These are phyloP conservation scores for Martes martes DNA, from an alignment of 2,113 vertebrate genomes.

Conservation along the genomic window DNA sequence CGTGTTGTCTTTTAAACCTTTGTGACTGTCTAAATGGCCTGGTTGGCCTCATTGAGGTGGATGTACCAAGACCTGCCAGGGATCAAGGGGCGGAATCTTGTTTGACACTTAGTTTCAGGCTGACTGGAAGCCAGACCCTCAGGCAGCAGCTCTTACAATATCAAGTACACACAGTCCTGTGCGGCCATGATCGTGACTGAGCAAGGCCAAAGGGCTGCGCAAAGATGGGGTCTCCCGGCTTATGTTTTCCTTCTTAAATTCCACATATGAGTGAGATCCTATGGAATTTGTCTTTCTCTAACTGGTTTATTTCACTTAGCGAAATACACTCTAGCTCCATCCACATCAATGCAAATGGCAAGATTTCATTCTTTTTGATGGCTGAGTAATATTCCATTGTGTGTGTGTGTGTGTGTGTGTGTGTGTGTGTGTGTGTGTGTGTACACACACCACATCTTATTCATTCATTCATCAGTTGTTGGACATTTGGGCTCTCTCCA, in stretches of 20 bases:
- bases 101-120: neutral
- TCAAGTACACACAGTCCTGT: neutral
- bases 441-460: too few species aligned
- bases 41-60: neutral
- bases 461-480: too few species aligned
- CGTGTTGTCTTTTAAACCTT: neutral
- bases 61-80: neutral
- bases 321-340: too few species aligned
- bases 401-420: too few species aligned
- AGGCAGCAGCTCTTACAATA: neutral
- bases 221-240: neutral
- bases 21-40: neutral
- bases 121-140: neutral
- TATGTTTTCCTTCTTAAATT: too few species aligned
- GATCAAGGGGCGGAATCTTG: neutral
- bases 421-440: too few species aligned
- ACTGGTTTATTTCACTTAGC: too few species aligned
- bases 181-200: neutral
- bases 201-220: neutral
- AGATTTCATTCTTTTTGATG: too few species aligned
- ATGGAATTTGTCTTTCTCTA: too few species aligned
- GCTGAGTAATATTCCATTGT: too few species aligned
- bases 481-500: too few species aligned
- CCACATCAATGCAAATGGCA: too few species aligned
- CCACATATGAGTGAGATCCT: neutral